Base-by-base conservation (phyloP, 2,113 vertebrate genomes). In the Cryptomyrus ogoouensis region DNA sequence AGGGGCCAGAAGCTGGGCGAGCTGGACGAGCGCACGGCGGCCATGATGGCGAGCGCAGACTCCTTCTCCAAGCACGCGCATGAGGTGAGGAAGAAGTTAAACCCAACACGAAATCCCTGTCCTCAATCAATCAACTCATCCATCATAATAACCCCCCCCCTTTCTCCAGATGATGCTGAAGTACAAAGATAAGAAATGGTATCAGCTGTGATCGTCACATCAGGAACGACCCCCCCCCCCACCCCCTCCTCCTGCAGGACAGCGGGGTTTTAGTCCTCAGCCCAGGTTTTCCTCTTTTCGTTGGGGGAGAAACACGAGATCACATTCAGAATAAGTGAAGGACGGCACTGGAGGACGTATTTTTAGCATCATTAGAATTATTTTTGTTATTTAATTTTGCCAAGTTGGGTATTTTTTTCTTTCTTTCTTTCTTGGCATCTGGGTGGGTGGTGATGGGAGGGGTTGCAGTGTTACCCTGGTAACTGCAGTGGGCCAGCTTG, bases 171-270 rank as follows among this genome's bases (percentile, higher is more conserved):
- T 99, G 96, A 99, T 99, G 98, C 91, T 98, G 94, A 99, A 99
- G 94, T 99, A 97, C 96, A 99, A 99, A 96, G 98, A 99, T 94
- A 99, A 99, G 94, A 99, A 99, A 95, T 99, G 98, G 98, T 99
- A 99, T 96, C 98, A 99, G 92, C 98, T 99, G 96, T 99, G 97
- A 99, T 96, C 93, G 92, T 91, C 17, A 50, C 39, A 24, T 8
- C 24, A 47, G 6, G 58, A 49, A 94, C 93, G 91, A 85, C 85
- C 46, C 92, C 94, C 94, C 94, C 91, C 90, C 39, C 19, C 19
- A 21, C 53, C 94, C 95, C 46, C 21, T 27, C 46, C n/a, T 50
- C 13, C 46, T 86, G 84, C 21, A n/a, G 21, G 24, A 50, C 84
- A 86, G 84, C 6, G 49, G n/a, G 84, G 39, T 27, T 31, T 70